Base-by-base conservation (phyloP, 2,797 vertebrate genomes). In the Acanthiza pusilla region DNA sequence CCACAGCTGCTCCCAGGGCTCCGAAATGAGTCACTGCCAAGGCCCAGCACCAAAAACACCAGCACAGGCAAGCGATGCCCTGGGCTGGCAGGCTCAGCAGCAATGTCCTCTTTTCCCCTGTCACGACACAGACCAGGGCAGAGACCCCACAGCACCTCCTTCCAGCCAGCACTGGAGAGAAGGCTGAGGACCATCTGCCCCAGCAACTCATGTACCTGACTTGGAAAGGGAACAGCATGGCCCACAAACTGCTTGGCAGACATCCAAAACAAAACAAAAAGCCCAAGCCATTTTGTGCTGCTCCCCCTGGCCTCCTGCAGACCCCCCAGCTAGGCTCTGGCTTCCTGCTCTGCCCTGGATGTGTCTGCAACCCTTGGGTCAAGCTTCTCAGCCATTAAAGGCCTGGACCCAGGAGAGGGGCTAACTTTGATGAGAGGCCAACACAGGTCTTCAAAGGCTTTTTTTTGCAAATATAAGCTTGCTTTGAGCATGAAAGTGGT, bases 401-500 rank as follows among this genome's bases (percentile, higher is more conserved):
- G 22, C 50, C 54, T 36, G n/a, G 70, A 73, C 66, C 18, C 86
- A 86, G 58, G 83, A 94, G 50, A 95, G 19, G 10, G 27, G 14
- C 38, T 72, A 84, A 54, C 91, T 90, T 85, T 85, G 77, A 82
- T 85, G 63, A 70, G 36, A 92, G 91, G 73, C 66, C 84, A 96
- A 23, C 27, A 58, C 38, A 70, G 63, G 63, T 79, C 75, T 91
- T 92, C 75, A 88, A 87, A 92, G 71, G 66, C 32, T 50, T 80
- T 55, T 55, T 77, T 77, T 42, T 76, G 34, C 26, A 58, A 87
- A 89, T 55, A 55, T 2, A 17, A 29, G 50, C 19, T 65, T 71
- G 55, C 38, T 85, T 36, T 71, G 68, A 89, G 61, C 45, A 77
- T 18, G 82, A 10, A 89, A 89, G 34, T 13, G 0, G n/a, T 38